Evolutionary conservation across 2,113 vertebrate species (phyloP).

Genomic region (Tautogolabrus adspersus): DNA sequence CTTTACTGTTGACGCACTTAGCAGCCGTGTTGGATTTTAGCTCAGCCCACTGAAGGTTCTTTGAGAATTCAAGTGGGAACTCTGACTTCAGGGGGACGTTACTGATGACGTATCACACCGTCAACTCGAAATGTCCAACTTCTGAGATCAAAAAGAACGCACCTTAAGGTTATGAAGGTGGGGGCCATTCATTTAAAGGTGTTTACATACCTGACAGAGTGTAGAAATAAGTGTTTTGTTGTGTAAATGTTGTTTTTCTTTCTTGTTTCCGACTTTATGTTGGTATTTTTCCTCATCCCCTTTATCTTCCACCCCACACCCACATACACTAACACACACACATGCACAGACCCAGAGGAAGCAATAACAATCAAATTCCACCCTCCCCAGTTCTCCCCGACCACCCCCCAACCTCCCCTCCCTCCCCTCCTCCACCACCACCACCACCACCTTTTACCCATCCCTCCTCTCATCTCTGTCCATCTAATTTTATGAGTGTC

Average conservation of each 20-base stretch:
- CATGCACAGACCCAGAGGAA: conserved; percentile 44
- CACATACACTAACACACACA: conserved; percentile 11
- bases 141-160: too few species aligned
- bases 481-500: conserved; percentile 77
- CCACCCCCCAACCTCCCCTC: conserved; percentile 7
- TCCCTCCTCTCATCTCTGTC: conserved; percentile 71
- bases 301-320: not conserved
- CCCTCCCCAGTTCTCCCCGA: conserved; percentile 47
- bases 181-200: not conserved
- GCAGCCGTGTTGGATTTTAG: too few species aligned
- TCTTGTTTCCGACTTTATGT: not conserved
- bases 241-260: not conserved
- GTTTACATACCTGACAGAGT: not conserved
- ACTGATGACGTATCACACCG: too few species aligned
- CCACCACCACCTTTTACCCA: conserved; percentile 64
- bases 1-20: too few species aligned
- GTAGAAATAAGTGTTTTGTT: too few species aligned
- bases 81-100: too few species aligned
- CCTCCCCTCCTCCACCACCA: conserved; percentile 22
- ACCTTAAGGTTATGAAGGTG: not conserved
- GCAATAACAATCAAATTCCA: conserved; percentile 66
- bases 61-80: too few species aligned
- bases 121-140: too few species aligned
- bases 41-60: too few species aligned
- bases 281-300: not conserved